Conservation (phyloP, 1,140 invertebrate genomes). For the Anastatus disparis region DNA sequence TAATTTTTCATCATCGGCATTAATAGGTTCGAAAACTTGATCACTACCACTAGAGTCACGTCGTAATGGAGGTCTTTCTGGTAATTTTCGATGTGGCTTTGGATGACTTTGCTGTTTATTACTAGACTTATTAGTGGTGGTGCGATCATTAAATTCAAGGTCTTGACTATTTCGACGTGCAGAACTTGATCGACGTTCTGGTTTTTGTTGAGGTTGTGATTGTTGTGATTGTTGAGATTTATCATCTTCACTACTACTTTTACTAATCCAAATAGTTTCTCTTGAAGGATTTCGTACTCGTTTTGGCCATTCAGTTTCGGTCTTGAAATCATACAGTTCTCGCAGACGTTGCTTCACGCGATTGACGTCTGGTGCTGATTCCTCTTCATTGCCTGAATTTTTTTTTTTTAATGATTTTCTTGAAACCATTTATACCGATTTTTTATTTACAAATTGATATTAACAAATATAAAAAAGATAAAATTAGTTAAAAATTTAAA, state of each 20-base stretch:
- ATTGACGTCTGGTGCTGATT: neutral
- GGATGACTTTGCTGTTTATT: neutral
- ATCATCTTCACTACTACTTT: constrained; percentile 54
- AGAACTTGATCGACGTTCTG: neutral
- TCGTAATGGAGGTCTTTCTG: neutral
- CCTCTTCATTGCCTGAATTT: neutral
- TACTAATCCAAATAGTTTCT: constrained; percentile 50
- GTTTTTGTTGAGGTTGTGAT: neutral
- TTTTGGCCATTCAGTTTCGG: constrained; percentile 55
- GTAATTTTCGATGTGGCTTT: neutral
- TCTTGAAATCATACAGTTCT: constrained; percentile 58
- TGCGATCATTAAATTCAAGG: constrained; percentile 51
- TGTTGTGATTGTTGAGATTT: constrained; percentile 13
- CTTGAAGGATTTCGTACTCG: constrained; percentile 37
- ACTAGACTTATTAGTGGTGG: neutral
- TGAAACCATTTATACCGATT: too few species aligned
- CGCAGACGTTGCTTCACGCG: constrained; percentile 51
- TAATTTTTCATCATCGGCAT: neutral
- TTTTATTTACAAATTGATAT: too few species aligned
- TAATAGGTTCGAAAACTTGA: constrained; percentile 26
- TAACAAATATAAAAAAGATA: too few species aligned
- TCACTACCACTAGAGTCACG: constrained; percentile 11
- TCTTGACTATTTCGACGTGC: constrained; percentile 52
- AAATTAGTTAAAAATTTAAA: too few species aligned
- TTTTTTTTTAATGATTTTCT: too few species aligned